Evolutionary conservation across 2,113 vertebrate species (phyloP), one percentile per base, ranked within the genome.

Genomic region (Salvelinus sp.): DNA sequence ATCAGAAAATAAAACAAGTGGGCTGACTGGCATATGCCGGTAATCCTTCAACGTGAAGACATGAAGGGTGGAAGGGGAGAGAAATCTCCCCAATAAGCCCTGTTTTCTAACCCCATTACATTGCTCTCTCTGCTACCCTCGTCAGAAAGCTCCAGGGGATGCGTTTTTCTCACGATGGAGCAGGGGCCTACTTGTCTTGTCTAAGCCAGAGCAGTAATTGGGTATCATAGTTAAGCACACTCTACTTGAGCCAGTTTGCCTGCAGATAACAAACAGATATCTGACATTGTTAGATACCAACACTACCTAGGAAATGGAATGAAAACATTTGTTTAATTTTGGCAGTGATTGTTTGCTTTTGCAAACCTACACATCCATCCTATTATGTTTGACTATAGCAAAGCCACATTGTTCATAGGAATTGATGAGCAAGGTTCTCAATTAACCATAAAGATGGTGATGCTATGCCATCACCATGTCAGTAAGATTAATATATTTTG

Each of bases 1-100:
- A 80, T 80, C 74, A 68, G 74, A 69, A 76, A 75, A 76, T 75
- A 73, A 76, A 80, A 70, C 74, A 23, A 60, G 14, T 3, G 14
- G 13, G 47, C 79, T 73, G 74, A 69, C 54, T 22, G 63, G 79
- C 70, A 68, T 80, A 70, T 73, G 38, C 47, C 10, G 28, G 47
- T 16, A 30, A 80, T 80, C 33, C 25, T 62, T 62, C 58, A 62
- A 54, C 0, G 18, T 22, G 16, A 63, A 28, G 64, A 66, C n/a
- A 28, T n/a, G 7, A n/a, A 63, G 62, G 10, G 62, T 3, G 60
- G 75, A 70, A 71, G 30, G 65, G 71, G 25, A 66, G 64, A 66
- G 25, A 66, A 23, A 66, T 62, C n/a, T 62, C 58, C n/a, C 58
- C 58, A 54, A 54, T 54, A 54, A 54, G 50, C 50, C 50, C 16